Evolutionary conservation across 2,113 vertebrate species (phyloP).

Genomic region (Crotalus tigris): DNA sequence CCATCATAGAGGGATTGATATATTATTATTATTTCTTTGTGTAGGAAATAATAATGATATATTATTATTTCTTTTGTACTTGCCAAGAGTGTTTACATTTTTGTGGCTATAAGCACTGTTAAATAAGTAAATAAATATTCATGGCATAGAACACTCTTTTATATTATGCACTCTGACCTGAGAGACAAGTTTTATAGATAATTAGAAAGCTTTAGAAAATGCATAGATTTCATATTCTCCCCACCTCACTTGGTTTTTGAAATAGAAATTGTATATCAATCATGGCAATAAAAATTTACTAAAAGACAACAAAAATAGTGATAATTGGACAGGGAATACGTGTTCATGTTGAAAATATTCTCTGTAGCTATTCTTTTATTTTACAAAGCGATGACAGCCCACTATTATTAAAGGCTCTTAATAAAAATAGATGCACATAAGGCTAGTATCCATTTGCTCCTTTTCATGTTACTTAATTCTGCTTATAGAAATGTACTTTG

Average conservation of each 20-base stretch:
- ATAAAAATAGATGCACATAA: slow-evolving; percentile 50
- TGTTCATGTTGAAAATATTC: slow-evolving; percentile 4
- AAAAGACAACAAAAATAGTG: slow-evolving; percentile 3
- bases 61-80: not conserved
- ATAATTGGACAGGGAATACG: slow-evolving; percentile 16
- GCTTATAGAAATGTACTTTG: slow-evolving; percentile 52
- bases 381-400: not conserved
- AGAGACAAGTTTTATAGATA: not conserved
- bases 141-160: not conserved
- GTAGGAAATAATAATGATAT: not conserved
- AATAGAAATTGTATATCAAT: not conserved
- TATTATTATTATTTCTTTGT: not conserved
- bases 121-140: not conserved
- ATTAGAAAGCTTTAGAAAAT: not conserved
- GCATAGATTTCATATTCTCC: not conserved
- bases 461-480: slow-evolving; percentile 53
- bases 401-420: slow-evolving; percentile 7
- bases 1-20: not conserved
- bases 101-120: not conserved
- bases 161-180: not conserved
- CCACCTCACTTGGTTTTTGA: not conserved
- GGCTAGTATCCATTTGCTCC: slow-evolving; percentile 15
- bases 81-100: not conserved
- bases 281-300: slow-evolving; percentile 12
- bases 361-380: slow-evolving; percentile 22